Base-by-base conservation (phyloP, 2,888 invertebrate species). In the Trisateles emortualis region DNA sequence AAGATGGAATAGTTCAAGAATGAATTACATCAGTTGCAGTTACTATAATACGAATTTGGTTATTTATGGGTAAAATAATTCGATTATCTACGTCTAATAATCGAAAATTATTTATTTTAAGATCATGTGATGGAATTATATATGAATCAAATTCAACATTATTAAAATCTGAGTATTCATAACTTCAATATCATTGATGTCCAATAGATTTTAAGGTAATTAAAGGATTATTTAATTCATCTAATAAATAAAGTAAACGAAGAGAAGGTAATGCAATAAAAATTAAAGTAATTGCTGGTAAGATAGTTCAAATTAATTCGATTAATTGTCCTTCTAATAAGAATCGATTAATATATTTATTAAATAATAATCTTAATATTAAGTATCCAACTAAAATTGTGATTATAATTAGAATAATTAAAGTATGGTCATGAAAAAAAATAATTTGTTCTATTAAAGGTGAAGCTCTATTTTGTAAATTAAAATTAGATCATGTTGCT, bases 131-230 rank as follows among this genome's bases (percentile, higher is more conserved):
- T 0, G 79, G 90, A 10, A 93, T 90, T 94, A 95, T 95, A 81
- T 94, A 95, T 4, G 94, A 95, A 64, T 95, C 94, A 90, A 95
- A 95, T 91, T 93, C 92, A 78, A 94, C 84, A 78, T 91, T 86
- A 72, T 86, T 72, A 78, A 95, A 95, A 78, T 95, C 94, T 44
- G 94, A 93, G 70, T 95, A 95, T 94, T 95, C 95, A 89, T 95
- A 95, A 0, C 92, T 93, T 94, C 94, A 95, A 58, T 94, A 95
- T 93, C 95, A 95, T 93, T 95, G 95, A 78, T 95, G 94, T 0
- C 95, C 95, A 84, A 95, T 94, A 22, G 93, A 84, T 95, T 95
- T 95, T 83, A 95, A 74, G 0, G 94, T 93, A 74, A 95, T 84
- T 64, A 89, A 72, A 0, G 94, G 94, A 38, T 91, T 91, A 84